Evolutionary conservation across 2,113 vertebrate species (phyloP).

Genomic region (Cyanistes caeruleus): DNA sequence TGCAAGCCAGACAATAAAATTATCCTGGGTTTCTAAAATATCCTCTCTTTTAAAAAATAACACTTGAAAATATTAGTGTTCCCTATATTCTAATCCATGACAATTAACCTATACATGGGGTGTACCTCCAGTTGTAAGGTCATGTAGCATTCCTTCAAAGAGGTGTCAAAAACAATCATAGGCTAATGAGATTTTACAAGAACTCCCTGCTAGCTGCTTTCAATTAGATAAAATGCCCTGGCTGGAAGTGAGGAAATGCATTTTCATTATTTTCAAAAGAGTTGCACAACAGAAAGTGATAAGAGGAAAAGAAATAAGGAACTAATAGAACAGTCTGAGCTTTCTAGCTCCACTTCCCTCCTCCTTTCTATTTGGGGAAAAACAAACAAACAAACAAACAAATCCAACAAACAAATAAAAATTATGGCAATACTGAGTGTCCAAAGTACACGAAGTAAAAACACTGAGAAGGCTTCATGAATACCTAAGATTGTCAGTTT

Average conservation of each 20-base stretch:
- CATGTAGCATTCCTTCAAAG: conserved; percentile 28
- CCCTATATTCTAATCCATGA: background rate
- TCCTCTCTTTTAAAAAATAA: background rate
- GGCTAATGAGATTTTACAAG: conserved; percentile 41
- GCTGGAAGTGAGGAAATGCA: background rate
- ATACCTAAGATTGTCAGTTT: background rate
- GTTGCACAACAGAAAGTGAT: background rate
- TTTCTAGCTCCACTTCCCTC: background rate
- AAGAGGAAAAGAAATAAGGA: background rate
- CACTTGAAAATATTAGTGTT: background rate
- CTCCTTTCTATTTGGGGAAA: background rate
- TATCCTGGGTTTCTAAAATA: background rate
- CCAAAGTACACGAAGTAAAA: background rate
- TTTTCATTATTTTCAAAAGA: conserved; percentile 34
- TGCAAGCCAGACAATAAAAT: background rate
- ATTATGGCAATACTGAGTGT: background rate
- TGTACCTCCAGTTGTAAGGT: background rate
- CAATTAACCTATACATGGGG: background rate
- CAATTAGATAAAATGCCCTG: conserved; percentile 45
- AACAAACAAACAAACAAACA: background rate
- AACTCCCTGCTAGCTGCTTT: conserved; percentile 42
- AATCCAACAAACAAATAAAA: background rate
- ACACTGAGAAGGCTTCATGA: background rate
- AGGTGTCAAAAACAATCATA: conserved; percentile 39
- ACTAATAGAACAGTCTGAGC: background rate